Percentiles rank a stretch among this genome's conserved stretches.
Conservation (phyloP, 2,888 invertebrate species). For the Andrena bucephala region DNA sequence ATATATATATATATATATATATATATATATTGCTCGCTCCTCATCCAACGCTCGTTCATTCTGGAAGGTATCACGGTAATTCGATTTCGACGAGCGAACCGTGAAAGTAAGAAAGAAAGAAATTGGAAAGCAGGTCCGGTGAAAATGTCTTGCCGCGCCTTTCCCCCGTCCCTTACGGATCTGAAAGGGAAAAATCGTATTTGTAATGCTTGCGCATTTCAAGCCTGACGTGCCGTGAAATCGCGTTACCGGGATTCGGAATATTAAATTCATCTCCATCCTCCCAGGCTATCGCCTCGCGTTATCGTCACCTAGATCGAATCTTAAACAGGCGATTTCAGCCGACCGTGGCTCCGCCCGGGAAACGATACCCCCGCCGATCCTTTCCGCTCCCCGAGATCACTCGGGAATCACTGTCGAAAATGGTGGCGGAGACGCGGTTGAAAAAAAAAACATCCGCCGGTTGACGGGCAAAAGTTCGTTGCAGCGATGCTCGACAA, state of each 20-base stretch:
- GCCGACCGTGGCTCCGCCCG: not conserved
- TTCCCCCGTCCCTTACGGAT: constrained; percentile 46
- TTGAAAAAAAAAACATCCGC: constrained; percentile 1
- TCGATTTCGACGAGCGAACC: constrained; percentile 46
- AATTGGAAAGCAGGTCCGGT: constrained; percentile 67
- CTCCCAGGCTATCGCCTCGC: constrained; percentile 61
- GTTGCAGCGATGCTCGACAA: not conserved
- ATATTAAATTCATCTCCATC: constrained; percentile 81
- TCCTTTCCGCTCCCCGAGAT: not conserved
- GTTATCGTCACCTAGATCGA: constrained; percentile 69
- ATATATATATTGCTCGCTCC: not conserved
- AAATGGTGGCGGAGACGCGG: not conserved
- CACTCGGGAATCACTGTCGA: not conserved
- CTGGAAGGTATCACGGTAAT: constrained; percentile 31
- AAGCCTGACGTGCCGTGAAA: constrained; percentile 80
- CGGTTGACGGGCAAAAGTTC: constrained; percentile 1
- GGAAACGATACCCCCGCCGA: not conserved
- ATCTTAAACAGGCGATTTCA: constrained; percentile 65
- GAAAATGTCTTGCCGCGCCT: constrained; percentile 68
- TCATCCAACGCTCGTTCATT: not conserved
- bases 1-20: too few relatives aligned
- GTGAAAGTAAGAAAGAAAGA: constrained; percentile 51
- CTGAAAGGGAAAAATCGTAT: constrained; percentile 76
- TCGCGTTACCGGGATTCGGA: constrained; percentile 80
- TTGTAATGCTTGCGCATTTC: constrained; percentile 78